Percentiles rank a stretch among this genome's conserved stretches.
Conservation (phyloP, 2,888 invertebrate species). For the Cheilosia soror region DNA sequence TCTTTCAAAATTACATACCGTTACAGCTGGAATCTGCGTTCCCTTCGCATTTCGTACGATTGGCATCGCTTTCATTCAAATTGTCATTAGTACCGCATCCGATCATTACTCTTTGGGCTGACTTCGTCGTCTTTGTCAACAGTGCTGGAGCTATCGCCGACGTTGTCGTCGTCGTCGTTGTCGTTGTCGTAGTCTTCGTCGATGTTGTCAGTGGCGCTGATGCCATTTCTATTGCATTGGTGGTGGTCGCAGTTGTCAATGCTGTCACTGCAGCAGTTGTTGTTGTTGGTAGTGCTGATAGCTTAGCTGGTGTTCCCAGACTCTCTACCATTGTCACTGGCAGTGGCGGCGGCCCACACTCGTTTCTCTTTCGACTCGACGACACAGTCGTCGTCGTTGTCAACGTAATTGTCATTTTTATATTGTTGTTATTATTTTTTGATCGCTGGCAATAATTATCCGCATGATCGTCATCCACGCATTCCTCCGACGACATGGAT, state of each 20-base stretch:
- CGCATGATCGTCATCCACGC: slow-evolving; percentile 72
- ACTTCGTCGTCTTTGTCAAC: slow-evolving; percentile 44
- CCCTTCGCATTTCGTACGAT: slow-evolving; percentile 43
- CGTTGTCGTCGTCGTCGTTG: slow-evolving; percentile 21
- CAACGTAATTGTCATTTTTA: slow-evolving; percentile 71
- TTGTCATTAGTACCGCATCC: slow-evolving; percentile 70
- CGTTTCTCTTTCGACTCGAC: slow-evolving; percentile 51
- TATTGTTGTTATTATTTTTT: slow-evolving; percentile 76
- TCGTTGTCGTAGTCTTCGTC: slow-evolving; percentile 47
- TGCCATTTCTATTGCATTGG: slow-evolving; percentile 72
- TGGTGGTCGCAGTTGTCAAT: slow-evolving; percentile 72
- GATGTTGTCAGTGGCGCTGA: slow-evolving; percentile 70
- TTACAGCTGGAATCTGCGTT: slow-evolving; percentile 49
- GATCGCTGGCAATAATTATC: slow-evolving; percentile 75
- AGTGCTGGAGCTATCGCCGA: slow-evolving; percentile 16
- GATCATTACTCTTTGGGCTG: slow-evolving; percentile 69
- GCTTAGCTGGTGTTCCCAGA: slow-evolving; percentile 59
- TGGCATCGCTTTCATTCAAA: slow-evolving; percentile 64
- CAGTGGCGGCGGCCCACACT: slow-evolving; percentile 75
- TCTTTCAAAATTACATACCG: slow-evolving; percentile 45
- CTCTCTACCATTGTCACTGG: slow-evolving; percentile 77
- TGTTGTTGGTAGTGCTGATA: slow-evolving; percentile 31
- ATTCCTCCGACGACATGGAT: slow-evolving; percentile 54
- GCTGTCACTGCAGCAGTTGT: slow-evolving; percentile 74
- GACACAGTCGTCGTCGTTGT: slow-evolving; percentile 67